These are phyloP conservation scores for Hybos culiciformis DNA, from an alignment of 2,888 invertebrate genomes.

Conservation along the genomic window DNA sequence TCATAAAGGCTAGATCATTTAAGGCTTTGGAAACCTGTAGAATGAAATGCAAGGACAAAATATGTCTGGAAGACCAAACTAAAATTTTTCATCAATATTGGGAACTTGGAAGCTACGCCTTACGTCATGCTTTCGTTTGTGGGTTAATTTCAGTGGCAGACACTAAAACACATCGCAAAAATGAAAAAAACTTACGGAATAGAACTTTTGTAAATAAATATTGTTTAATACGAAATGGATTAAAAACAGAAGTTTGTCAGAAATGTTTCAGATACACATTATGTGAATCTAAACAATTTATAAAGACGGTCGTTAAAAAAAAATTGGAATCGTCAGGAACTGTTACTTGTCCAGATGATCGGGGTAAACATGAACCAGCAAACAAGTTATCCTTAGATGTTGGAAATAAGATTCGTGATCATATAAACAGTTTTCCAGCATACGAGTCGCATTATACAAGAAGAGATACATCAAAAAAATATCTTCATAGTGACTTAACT, in stretches of 20 bases:
- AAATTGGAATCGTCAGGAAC: constrained; percentile 6
- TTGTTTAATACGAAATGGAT: constrained; percentile 12
- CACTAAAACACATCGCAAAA: constrained; percentile 9
- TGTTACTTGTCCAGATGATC: constrained; percentile 6
- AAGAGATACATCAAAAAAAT: constrained; percentile 10
- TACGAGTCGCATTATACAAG: constrained; percentile 12
- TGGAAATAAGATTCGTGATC: constrained; percentile 9
- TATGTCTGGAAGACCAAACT: background rate
- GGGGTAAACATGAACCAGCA: constrained; percentile 8
- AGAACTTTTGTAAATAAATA: constrained; percentile 9
- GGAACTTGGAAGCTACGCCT: background rate
- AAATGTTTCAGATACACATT: constrained; percentile 14
- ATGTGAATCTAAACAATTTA: constrained; percentile 13
- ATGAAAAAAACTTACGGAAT: constrained; percentile 8
- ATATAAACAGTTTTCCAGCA: constrained; percentile 11
- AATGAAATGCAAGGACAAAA: background rate
- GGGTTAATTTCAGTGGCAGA: constrained; percentile 8
- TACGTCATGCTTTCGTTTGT: constrained; percentile 3
- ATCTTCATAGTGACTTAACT: constrained; percentile 10
- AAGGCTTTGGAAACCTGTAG: background rate
- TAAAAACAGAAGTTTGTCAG: constrained; percentile 14
- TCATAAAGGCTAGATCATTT: background rate
- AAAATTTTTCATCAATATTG: background rate
- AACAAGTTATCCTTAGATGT: constrained; percentile 9
- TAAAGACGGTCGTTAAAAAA: constrained; percentile 14